Conservation (phyloP, 1,140 invertebrate species). For the Myzus persicae region DNA sequence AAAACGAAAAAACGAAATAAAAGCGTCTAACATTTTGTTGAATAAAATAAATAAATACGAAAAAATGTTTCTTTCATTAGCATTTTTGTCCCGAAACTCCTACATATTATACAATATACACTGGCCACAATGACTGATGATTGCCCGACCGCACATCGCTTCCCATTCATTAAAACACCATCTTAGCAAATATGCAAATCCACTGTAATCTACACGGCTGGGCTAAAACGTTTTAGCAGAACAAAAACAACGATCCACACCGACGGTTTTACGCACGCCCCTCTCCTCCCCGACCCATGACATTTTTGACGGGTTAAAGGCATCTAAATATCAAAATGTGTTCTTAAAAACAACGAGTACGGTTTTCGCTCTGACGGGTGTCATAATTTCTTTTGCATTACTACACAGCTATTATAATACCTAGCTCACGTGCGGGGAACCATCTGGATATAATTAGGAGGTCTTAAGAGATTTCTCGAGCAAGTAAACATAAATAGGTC, state of each 20-base stretch:
- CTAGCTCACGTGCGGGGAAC: neutral
- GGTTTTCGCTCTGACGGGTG: neutral
- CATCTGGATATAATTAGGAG: neutral
- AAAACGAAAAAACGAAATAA: neutral
- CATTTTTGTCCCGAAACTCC: neutral
- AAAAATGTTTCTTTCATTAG: conserved; percentile 18
- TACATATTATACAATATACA: neutral
- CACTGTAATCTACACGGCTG: neutral
- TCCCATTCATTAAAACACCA: conserved; percentile 24
- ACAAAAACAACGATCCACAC: neutral
- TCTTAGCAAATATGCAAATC: conserved; percentile 42
- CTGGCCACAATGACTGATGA: conserved; percentile 10
- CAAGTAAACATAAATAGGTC: neutral
- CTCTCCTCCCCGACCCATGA: neutral
- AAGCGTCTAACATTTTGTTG: neutral
- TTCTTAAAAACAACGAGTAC: neutral
- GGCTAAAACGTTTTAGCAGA: neutral
- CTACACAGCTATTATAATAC: neutral
- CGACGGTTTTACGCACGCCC: neutral
- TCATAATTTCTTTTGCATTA: neutral
- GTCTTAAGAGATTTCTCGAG: neutral
- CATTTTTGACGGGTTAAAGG: neutral
- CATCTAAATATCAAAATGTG: neutral
- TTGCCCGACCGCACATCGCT: neutral
- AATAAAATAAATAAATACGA: neutral